Conservation (phyloP, 2,888 invertebrate species). For the Meloe dianella region DNA sequence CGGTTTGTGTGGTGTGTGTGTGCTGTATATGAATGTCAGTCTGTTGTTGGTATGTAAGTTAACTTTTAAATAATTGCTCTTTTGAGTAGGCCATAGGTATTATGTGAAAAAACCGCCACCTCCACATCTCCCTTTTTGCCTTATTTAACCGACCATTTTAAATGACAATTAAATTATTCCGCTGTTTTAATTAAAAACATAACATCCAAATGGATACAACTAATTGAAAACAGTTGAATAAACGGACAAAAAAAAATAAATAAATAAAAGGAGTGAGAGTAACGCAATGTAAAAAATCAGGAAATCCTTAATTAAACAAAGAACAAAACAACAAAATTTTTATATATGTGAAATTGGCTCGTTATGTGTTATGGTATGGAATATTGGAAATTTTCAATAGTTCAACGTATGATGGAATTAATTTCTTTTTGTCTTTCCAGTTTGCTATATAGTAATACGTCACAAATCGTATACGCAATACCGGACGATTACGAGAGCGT, state of each 20-base stretch:
- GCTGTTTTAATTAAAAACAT: conserved; percentile 47
- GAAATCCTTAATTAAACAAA: too few relatives aligned
- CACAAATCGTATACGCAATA: too few relatives aligned
- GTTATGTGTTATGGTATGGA: too few relatives aligned
- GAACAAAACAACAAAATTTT: too few relatives aligned
- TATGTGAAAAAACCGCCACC: conserved; percentile 35
- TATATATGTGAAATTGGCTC: too few relatives aligned
- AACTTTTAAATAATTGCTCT: conserved; percentile 47
- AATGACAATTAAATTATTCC: conserved; percentile 47
- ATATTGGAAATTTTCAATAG: too few relatives aligned
- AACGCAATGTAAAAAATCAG: too few relatives aligned
- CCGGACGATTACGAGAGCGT: too few relatives aligned
- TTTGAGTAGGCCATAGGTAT: conserved; percentile 34
- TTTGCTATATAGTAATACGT: too few relatives aligned
- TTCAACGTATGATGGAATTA: too few relatives aligned
- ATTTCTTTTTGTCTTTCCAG: too few relatives aligned
- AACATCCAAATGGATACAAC: conserved; percentile 37
- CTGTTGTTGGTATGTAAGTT: conserved; percentile 24
- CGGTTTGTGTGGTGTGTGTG: conserved; percentile 31
- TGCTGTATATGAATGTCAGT: not conserved
- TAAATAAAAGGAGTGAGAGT: too few relatives aligned
- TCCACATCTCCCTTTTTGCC: conserved; percentile 1
- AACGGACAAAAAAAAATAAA: conserved; percentile 24
- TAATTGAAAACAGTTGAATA: conserved; percentile 39
- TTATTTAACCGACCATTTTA: conserved; percentile 27